Evolutionary conservation across 2,797 vertebrate species (phyloP).

Genomic region (Helarctos malayanus): DNA sequence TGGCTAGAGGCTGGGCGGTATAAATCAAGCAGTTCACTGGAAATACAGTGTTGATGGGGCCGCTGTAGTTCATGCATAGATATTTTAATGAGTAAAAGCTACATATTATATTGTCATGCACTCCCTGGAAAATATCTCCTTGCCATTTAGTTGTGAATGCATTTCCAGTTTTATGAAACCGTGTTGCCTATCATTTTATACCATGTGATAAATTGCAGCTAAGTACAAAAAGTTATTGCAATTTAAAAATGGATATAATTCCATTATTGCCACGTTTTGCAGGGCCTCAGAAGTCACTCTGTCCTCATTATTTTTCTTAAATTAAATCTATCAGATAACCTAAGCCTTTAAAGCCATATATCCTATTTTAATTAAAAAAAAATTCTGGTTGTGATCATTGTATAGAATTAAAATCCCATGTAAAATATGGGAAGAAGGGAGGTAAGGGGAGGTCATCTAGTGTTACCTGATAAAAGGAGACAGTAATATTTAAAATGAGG

Average conservation of each 20-base stretch:
- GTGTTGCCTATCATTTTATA: not conserved
- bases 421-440: constrained; percentile 91
- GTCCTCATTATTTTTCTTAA: constrained; percentile 84
- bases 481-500: constrained; percentile 94
- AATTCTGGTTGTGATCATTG: constrained; percentile 90
- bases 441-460: constrained; percentile 91
- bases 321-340: constrained; percentile 91
- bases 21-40: constrained; percentile 67
- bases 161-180: constrained; percentile 58
- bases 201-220: constrained; percentile 58
- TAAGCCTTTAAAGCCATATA: constrained; percentile 89
- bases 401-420: constrained; percentile 90
- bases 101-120: not conserved
- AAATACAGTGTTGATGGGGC: not conserved
- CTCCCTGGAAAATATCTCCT: constrained; percentile 31
- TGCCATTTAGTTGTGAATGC: constrained; percentile 32
- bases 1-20: not conserved
- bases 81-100: constrained; percentile 63
- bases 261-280: constrained; percentile 80
- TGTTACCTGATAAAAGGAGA: constrained; percentile 94
- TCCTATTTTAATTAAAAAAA: constrained; percentile 90
- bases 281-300: constrained; percentile 73
- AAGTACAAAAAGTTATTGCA: constrained; percentile 33
- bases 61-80: not conserved
- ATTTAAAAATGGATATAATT: constrained; percentile 79